Conservation (phyloP, 1,140 invertebrate genomes). For the silkworm (Bombyx mori) region DNA sequence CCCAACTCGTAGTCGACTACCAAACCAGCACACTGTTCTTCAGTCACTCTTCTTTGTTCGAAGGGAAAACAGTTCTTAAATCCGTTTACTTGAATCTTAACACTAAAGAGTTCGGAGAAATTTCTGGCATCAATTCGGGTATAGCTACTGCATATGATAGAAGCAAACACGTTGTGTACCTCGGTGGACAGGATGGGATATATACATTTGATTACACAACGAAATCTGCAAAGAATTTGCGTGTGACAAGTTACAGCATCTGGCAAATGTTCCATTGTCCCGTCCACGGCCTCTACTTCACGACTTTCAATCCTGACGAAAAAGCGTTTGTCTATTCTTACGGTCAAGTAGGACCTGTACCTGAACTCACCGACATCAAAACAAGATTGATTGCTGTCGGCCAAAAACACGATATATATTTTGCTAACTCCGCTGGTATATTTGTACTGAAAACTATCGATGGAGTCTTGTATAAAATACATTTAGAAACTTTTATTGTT, state of each 20-base stretch:
- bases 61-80: slow-evolving; percentile 3
- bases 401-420: slow-evolving; percentile 5
- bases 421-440: slow-evolving; percentile 2
- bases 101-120: slow-evolving; percentile 1
- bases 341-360: not conserved
- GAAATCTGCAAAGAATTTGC: slow-evolving; percentile 1
- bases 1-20: slow-evolving; percentile 4
- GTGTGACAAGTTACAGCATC: slow-evolving; percentile 2
- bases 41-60: not conserved
- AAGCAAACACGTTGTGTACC: slow-evolving; percentile 1
- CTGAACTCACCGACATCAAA: not conserved
- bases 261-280: slow-evolving; percentile 9
- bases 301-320: slow-evolving; percentile 6
- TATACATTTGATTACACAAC: slow-evolving; percentile 4
- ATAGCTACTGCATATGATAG: slow-evolving; percentile 3
- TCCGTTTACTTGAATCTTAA: slow-evolving; percentile 1
- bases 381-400: slow-evolving; percentile 5
- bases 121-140: slow-evolving; percentile 2
- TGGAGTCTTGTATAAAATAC: not conserved
- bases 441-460: not conserved
- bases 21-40: slow-evolving; percentile 6
- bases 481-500: slow-evolving; percentile 3
- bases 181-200: slow-evolving; percentile 7
- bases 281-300: slow-evolving; percentile 2
- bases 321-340: slow-evolving; percentile 1